Evolutionary conservation across 2,888 invertebrate species (phyloP), one percentile per base, ranked within the genome.

Genomic region (Pelosia muscerda): DNA sequence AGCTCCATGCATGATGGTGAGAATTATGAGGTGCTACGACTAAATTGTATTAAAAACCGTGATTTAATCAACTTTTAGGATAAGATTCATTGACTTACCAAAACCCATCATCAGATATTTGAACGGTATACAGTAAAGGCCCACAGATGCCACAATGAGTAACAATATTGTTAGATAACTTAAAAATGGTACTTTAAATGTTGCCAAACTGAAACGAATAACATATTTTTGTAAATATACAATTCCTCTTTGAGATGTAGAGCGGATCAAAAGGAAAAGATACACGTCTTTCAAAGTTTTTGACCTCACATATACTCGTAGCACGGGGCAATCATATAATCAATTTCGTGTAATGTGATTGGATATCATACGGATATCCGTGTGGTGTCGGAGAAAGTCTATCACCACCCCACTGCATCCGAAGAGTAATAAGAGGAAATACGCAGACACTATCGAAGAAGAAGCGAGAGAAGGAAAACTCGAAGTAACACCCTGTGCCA

Each of bases 141-240:
- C 82, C 2, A 85, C 65, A 9, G 94, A 86, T 2, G 86, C 73
- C 0, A 76, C 63, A 2, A 87, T 42, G 25, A 95, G 79, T 66
- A 92, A 65, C 2, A 85, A 55, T 86, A 94, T 92, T 6, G 89
- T 73, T 26, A 94, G 77, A 59, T 87, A 88, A 69, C 90, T 94
- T 73, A 94, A 74, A 76, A 91, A 94, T 0, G 94, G 94, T 9
- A 94, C 90, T 75, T 92, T 90, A 66, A 94, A 94, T 49, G 86
- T 88, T 38, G 87, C 85, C 69, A 95, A 84, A 73, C 94, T 95
- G 89, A 81, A 93, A 92, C 57, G 77, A 65, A 76, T 66, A 64
- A 31, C 15, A 31, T 25, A 49, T n/a, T 8, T 49, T 6, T 42
- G 15, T 10, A 9, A 28, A 19, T 13, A 56, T 28, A 6, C 8